These are phyloP conservation scores for Ciconia maguari DNA, from an alignment of 2,113 vertebrate species.

Conservation along the genomic window DNA sequence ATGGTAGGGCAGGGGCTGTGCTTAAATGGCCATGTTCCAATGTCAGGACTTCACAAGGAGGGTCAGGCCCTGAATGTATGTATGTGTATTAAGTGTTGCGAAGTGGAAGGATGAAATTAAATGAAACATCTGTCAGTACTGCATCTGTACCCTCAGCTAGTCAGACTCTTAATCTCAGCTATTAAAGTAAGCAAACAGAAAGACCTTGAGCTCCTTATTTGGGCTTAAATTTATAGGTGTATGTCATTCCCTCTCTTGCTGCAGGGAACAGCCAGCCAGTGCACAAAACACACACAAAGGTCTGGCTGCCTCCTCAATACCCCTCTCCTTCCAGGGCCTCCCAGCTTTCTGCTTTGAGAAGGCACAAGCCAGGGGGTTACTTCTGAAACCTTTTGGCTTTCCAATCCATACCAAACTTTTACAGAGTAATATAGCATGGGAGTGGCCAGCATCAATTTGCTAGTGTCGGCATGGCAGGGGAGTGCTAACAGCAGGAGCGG, in stretches of 20 bases:
- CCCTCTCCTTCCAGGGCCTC: not conserved
- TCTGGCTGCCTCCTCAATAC: not conserved
- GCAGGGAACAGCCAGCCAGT: not conserved
- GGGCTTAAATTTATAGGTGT: not conserved
- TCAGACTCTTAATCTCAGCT: not conserved
- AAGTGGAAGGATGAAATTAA: not conserved
- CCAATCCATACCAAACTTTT: not conserved
- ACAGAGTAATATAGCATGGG: not conserved
- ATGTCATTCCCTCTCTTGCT: not conserved
- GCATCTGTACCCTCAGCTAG: not conserved
- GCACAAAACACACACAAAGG: not conserved
- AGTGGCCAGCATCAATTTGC: not conserved
- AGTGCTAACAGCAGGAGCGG: accelerated
- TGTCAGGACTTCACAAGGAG: not conserved
- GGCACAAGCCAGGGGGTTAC: accelerated
- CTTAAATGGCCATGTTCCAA: not conserved
- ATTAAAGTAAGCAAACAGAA: not conserved
- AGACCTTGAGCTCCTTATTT: not conserved
- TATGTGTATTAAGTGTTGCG: not conserved
- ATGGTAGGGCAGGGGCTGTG: not conserved
- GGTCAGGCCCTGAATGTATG: not conserved
- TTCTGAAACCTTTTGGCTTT: not conserved
- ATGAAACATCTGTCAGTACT: not conserved
- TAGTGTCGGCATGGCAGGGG: not conserved
- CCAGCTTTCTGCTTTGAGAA: not conserved